Conservation (phyloP, 2,888 invertebrate species). For the Patella depressa region DNA sequence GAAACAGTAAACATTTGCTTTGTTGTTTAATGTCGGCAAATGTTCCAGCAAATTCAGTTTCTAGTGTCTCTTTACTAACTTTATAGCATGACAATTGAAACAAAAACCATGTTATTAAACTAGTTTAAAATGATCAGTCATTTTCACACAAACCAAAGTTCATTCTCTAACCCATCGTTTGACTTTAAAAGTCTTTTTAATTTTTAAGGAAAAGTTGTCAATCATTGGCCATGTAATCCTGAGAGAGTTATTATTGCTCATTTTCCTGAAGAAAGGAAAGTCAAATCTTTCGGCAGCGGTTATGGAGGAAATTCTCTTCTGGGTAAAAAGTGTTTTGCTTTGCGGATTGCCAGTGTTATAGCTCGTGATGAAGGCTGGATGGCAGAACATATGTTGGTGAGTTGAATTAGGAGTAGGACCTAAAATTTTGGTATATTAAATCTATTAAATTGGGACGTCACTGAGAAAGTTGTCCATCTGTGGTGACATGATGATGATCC, state of each 20-base stretch:
- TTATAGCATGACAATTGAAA: not conserved
- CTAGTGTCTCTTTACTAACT: not conserved
- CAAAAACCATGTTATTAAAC: too few relatives aligned
- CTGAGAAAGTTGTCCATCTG: too few relatives aligned
- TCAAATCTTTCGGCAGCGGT: constrained; percentile 93
- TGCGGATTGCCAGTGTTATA: constrained; percentile 94
- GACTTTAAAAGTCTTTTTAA: not conserved
- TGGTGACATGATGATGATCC: too few relatives aligned
- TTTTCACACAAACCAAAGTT: too few relatives aligned
- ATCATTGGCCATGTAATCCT: constrained; percentile 96
- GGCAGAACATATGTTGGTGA: constrained; percentile 97
- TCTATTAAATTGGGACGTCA: too few relatives aligned
- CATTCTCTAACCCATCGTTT: too few relatives aligned
- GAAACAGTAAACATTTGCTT: too few relatives aligned
- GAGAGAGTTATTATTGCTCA: constrained; percentile 93
- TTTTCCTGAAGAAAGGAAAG: constrained; percentile 86
- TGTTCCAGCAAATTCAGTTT: too few relatives aligned
- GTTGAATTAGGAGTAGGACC: constrained; percentile 22
- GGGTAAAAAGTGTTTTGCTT: constrained; percentile 98
- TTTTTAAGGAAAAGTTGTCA: constrained; percentile 63
- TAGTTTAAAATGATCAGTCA: too few relatives aligned
- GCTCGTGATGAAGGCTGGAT: constrained; percentile 96
- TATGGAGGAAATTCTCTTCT: constrained; percentile 97
- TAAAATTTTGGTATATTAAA: too few relatives aligned
- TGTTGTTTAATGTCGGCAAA: too few relatives aligned